Evolutionary conservation across 2,797 vertebrate species (phyloP).

Genomic region (Scolopax rusticola): DNA sequence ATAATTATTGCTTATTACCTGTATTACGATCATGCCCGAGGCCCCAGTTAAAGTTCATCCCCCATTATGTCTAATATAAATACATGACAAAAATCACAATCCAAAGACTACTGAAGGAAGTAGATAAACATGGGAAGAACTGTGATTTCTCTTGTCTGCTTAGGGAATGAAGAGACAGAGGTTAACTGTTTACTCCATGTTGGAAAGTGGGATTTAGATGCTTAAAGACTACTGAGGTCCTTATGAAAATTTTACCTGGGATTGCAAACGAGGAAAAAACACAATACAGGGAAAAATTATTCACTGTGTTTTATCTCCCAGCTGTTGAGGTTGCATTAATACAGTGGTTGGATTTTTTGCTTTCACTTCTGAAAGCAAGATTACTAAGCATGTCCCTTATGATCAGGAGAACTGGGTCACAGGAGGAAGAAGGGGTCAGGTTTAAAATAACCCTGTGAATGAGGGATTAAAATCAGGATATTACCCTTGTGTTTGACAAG

Average conservation of each 20-base stretch:
- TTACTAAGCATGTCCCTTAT: background rate
- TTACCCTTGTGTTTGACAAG: background rate
- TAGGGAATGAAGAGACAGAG: background rate
- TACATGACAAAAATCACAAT: background rate
- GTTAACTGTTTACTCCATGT: background rate
- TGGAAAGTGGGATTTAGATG: background rate
- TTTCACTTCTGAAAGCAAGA: background rate
- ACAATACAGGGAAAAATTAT: background rate
- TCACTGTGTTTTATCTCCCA: background rate
- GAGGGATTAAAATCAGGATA: background rate
- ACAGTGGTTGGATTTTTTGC: background rate
- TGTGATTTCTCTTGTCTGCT: background rate
- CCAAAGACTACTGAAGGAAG: background rate
- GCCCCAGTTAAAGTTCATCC: background rate
- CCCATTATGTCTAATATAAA: background rate
- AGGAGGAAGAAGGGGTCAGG: background rate
- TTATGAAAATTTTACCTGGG: background rate
- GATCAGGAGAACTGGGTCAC: background rate
- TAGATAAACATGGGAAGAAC: background rate
- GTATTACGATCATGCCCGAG: background rate
- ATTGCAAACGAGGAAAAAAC: background rate
- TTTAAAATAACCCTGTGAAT: background rate
- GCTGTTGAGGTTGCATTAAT: background rate
- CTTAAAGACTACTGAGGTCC: background rate
- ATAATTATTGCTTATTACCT: constrained; percentile 31